Evolutionary conservation across 2,113 vertebrate species (phyloP).

Genomic region (Embiotoca jacksoni): DNA sequence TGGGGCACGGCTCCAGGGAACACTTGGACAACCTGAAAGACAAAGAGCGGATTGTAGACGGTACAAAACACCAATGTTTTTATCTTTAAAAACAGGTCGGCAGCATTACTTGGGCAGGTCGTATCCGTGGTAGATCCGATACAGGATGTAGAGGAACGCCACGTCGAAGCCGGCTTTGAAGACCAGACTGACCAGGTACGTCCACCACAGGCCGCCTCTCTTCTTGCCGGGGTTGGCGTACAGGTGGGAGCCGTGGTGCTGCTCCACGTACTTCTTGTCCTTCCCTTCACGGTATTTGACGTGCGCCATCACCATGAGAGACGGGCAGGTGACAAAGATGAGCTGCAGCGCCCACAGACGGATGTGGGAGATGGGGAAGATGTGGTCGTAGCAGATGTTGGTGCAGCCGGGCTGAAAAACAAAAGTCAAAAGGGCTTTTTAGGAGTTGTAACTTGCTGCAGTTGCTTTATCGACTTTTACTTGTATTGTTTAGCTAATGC

Average conservation of each 20-base stretch:
- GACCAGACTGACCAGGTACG: constrained; percentile 88
- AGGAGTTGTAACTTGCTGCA: too few relatives aligned
- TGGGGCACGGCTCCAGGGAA: constrained; percentile 85
- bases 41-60: background rate
- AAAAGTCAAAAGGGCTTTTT: background rate
- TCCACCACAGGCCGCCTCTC: constrained; percentile 89
- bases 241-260: constrained; percentile 68
- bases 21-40: constrained; percentile 87
- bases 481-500: background rate
- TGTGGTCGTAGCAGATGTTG: constrained; percentile 93
- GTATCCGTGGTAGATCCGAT: constrained; percentile 88
- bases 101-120: constrained; percentile 84
- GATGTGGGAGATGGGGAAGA: constrained; percentile 91
- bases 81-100: background rate
- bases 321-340: constrained; percentile 88
- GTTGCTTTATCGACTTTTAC: background rate
- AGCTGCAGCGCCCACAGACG: constrained; percentile 86
- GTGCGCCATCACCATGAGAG: constrained; percentile 93
- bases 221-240: constrained; percentile 91
- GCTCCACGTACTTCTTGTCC: constrained; percentile 77
- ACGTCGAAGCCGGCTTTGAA: constrained; percentile 89
- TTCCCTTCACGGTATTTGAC: constrained; percentile 92
- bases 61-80: background rate
- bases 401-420: constrained; percentile 87
- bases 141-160: constrained; percentile 89